Base-by-base conservation (phyloP, 2,888 invertebrate species). In the Pachymerium ferrugineum region DNA sequence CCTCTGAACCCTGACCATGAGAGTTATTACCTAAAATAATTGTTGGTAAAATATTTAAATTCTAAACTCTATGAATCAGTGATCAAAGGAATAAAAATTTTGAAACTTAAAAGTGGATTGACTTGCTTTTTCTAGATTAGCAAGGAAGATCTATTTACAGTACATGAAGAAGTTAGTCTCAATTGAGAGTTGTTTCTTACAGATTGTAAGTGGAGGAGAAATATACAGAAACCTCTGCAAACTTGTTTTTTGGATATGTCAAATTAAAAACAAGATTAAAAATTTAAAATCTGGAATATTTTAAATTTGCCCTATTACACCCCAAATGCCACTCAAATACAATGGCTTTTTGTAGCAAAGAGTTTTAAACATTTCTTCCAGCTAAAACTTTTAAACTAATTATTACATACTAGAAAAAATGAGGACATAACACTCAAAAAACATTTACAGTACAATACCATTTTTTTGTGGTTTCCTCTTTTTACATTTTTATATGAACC, bases 171-270 rank as follows among this genome's bases (percentile, higher is more conserved):
- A 38, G 38, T 38, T 38, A 38, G 14, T 38, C 16, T 16, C 14
- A 47, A 16, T 3, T 47, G 6, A 19, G 4, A 22, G 8, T 47
- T 1, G n/a, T 8, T 42, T 42, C 19, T 10, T 42, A 5, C 19
- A 16, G 38, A 38, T 38, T 16, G 14, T 38, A 16, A 16, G 47
- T 4, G 47, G 22, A 47, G 16, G 22, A 16, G 8, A 47, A 47
- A 47, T 47, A 3, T n/a, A 47, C 47, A 47, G 47, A 47, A 47
- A 47, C 22, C 47, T 47, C 22, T 47, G 19, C 47, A 47, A n/a
- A n/a, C n/a, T n/a, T n/a, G n/a, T 47, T 12, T n/a, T 47, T 47
- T 47, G n/a, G 47, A 47, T 47, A 47, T 47, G 47, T 47, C 47
- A 16, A 19, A 47, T 19, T 16, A 19, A 47, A 47, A n/a, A n/a